phyloP scores from a whole-genome alignment of 2,797 vertebrate species.

The Cyclura pinguis region DNA sequence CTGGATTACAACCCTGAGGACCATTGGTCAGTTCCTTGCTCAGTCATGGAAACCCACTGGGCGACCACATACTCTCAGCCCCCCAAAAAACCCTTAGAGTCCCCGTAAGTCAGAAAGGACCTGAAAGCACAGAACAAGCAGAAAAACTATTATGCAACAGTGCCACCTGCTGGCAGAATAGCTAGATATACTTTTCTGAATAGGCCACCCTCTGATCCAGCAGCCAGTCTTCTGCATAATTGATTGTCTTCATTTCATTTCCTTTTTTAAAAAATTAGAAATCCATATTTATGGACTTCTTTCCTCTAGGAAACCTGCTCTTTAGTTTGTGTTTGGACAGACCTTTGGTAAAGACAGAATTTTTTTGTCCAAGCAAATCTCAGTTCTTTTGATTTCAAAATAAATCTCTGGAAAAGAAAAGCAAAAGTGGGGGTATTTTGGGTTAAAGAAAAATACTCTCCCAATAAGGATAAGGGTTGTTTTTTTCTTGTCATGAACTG shows the following conservation, averaged over 20 bases:
- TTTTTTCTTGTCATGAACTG: background rate
- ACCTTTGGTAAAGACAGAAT: background rate
- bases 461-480: background rate
- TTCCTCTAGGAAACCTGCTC: background rate
- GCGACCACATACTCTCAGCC: background rate
- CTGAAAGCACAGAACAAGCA: background rate
- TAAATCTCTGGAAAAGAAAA: background rate
- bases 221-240: background rate
- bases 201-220: background rate
- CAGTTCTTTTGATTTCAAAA: background rate
- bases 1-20: too few species aligned
- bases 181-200: background rate
- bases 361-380: background rate
- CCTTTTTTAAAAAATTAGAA: too few species aligned
- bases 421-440: background rate
- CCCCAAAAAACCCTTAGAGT: too few species aligned
- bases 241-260: too few species aligned
- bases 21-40: background rate
- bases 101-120: too few species aligned
- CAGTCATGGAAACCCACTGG: background rate
- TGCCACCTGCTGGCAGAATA: conserved; percentile 66
- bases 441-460: background rate
- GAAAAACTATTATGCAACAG: conserved; percentile 1
- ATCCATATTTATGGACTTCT: background rate
- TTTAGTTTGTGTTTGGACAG: background rate